Evolutionary conservation across 2,888 invertebrate genomes (phyloP).

Genomic region (Nemapogon koenigi): DNA sequence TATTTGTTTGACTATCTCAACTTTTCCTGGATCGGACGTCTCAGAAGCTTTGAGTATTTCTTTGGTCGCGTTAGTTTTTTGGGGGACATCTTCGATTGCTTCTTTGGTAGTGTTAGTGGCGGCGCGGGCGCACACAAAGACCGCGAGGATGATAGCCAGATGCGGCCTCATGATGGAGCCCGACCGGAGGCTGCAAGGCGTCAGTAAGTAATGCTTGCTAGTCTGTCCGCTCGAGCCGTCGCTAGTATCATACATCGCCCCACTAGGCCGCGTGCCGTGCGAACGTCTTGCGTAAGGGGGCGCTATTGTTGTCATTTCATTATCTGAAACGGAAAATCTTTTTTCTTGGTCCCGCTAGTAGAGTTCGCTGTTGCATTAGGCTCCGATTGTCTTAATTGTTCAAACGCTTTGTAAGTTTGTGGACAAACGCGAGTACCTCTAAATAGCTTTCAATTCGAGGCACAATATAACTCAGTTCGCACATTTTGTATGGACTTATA

Average conservation of each 20-base stretch:
- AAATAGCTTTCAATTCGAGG: too few species aligned
- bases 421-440: slow-evolving; percentile 21
- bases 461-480: slow-evolving; percentile 6
- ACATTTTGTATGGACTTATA: background rate
- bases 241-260: slow-evolving; percentile 62
- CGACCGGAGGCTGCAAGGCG: slow-evolving; percentile 50
- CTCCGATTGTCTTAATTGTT: slow-evolving; percentile 58
- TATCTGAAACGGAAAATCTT: slow-evolving; percentile 65
- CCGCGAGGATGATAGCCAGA: too few species aligned
- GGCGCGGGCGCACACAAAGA: slow-evolving; percentile 20
- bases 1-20: slow-evolving; percentile 83
- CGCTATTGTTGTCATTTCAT: slow-evolving; percentile 60
- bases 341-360: slow-evolving; percentile 31
- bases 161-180: background rate
- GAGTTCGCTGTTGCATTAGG: slow-evolving; percentile 40
- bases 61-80: slow-evolving; percentile 42
- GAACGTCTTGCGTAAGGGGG: slow-evolving; percentile 51
- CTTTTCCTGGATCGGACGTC: slow-evolving; percentile 71
- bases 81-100: slow-evolving; percentile 17
- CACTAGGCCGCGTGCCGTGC: slow-evolving; percentile 42
- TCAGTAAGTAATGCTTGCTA: too few species aligned
- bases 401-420: slow-evolving; percentile 33
- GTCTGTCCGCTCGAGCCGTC: too few species aligned
- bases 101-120: slow-evolving; percentile 23
- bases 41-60: slow-evolving; percentile 68